Conservation (phyloP, 2,888 invertebrate genomes). For the Aphelenchoides bicaudatus region DNA sequence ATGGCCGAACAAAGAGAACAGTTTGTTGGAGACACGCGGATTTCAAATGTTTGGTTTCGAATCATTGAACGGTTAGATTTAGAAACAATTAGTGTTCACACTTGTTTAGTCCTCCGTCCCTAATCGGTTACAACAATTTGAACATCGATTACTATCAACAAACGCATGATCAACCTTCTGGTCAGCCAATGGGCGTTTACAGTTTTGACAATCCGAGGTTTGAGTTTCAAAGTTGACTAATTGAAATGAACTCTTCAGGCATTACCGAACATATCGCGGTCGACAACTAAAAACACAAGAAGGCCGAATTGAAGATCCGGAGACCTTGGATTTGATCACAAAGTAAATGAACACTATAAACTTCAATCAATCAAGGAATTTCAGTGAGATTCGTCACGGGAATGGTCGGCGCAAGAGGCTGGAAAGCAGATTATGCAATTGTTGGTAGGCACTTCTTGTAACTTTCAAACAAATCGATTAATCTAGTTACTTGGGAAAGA, state of each 20-base stretch:
- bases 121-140: slow-evolving; percentile 39
- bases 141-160: slow-evolving; percentile 29
- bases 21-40: slow-evolving; percentile 50
- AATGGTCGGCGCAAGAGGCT: slow-evolving; percentile 83
- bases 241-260: slow-evolving; percentile 16
- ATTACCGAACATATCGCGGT: slow-evolving; percentile 37
- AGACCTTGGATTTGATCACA: slow-evolving; percentile 40
- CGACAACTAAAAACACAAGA: slow-evolving; percentile 41
- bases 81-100: not conserved
- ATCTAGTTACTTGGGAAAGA: slow-evolving; percentile 83
- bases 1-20: slow-evolving; percentile 44
- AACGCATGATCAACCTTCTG: slow-evolving; percentile 20
- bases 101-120: slow-evolving; percentile 26
- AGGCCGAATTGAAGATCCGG: slow-evolving; percentile 43
- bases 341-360: slow-evolving; percentile 14
- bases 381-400: slow-evolving; percentile 78
- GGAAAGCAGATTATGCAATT: slow-evolving; percentile 78
- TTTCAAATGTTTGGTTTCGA: slow-evolving; percentile 49
- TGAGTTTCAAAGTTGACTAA: slow-evolving; percentile 23
- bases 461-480: too few species aligned
- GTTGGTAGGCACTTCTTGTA: not conserved
- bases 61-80: slow-evolving; percentile 9
- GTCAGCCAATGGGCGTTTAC: slow-evolving; percentile 36
- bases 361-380: not conserved
- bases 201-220: slow-evolving; percentile 29